Conservation (phyloP, 2,113 vertebrate genomes). For the Passer domesticus region DNA sequence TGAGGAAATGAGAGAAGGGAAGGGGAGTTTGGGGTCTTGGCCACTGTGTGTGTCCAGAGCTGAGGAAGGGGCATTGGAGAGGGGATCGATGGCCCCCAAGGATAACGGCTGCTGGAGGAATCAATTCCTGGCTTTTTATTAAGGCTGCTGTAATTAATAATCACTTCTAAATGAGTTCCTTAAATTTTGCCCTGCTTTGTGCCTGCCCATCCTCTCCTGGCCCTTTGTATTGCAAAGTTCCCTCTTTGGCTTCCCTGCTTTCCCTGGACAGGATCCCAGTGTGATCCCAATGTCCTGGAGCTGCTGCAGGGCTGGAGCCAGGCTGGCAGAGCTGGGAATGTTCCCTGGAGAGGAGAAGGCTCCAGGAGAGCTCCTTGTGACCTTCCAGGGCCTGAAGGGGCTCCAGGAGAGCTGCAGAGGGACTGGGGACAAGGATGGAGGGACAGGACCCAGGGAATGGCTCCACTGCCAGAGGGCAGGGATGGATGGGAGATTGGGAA, state of each 20-base stretch:
- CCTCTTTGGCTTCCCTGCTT: background rate
- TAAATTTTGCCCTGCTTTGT: background rate
- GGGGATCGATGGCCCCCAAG: background rate
- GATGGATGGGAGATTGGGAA: rapidly evolving
- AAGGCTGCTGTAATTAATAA: background rate
- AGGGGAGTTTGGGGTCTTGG: background rate
- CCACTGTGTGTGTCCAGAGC: background rate
- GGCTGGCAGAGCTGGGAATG: background rate
- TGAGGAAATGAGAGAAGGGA: background rate
- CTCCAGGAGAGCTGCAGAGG: background rate
- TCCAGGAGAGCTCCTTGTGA: background rate
- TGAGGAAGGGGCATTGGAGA: background rate
- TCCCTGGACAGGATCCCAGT: background rate
- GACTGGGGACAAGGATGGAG: background rate
- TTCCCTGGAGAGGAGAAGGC: background rate
- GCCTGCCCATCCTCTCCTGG: background rate
- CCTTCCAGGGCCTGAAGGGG: rapidly evolving
- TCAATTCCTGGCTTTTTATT: background rate
- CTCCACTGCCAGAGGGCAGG: rapidly evolving
- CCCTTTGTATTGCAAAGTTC: background rate
- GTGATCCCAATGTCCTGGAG: rapidly evolving
- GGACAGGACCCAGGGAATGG: background rate
- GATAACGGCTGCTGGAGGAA: background rate
- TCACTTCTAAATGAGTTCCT: background rate
- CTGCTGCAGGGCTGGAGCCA: no score